Percentiles rank a stretch among this genome's conserved stretches.
phyloP scores from a whole-genome alignment of 2,113 vertebrate genomes.

The Turdus rufiventris region DNA sequence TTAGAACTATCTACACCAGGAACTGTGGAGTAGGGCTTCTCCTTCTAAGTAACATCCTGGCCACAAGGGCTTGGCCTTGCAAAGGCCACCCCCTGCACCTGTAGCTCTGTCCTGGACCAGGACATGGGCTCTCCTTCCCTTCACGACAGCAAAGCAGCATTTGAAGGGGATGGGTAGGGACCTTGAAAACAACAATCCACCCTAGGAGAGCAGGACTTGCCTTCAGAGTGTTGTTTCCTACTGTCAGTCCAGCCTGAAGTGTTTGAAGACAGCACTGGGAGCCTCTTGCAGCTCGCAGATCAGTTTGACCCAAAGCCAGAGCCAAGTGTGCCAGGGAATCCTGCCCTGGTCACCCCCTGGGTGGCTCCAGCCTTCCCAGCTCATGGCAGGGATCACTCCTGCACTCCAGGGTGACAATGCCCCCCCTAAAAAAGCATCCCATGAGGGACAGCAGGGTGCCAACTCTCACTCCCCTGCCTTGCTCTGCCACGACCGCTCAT shows the following conservation, averaged over 20 bases:
- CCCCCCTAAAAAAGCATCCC: background rate
- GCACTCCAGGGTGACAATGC: background rate
- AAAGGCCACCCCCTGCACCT: background rate
- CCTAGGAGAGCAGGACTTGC: background rate
- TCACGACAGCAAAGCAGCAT: background rate
- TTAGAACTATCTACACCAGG: conserved; percentile 1
- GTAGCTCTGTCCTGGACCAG: background rate
- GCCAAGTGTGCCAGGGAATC: background rate
- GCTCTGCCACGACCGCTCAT: background rate
- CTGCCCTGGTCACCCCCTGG: background rate
- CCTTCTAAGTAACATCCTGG: background rate
- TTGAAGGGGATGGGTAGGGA: background rate
- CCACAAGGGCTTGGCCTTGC: background rate
- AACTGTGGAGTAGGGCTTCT: background rate
- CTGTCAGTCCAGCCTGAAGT: background rate
- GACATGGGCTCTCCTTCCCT: background rate
- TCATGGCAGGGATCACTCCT: background rate
- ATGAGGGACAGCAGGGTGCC: background rate
- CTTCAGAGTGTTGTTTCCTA: background rate
- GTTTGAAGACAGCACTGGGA: background rate
- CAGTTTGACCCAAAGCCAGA: background rate
- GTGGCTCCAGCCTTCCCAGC: background rate
- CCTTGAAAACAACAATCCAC: background rate
- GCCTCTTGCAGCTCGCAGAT: background rate
- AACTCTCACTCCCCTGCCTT: background rate